Evolutionary conservation across 2,797 vertebrate genomes (phyloP), one percentile per base, ranked within the genome.

Genomic region (Furcifer pardalis): DNA sequence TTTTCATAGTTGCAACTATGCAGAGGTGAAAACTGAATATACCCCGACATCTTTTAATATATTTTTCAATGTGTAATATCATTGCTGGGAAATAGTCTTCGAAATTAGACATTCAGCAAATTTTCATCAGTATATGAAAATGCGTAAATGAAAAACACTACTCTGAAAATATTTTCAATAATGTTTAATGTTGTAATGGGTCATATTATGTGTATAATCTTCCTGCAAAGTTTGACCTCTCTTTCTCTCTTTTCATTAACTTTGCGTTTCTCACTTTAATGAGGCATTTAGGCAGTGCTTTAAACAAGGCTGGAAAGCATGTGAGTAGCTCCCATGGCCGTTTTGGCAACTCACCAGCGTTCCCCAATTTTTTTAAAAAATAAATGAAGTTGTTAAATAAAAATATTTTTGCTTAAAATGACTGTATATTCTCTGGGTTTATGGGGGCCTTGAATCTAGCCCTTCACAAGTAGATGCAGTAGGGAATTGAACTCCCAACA

Each of bases 41-140:
- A 84, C 5, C 62, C 23, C 25, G 12, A 17, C 46, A 10, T 7
- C n/a, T 25, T 75, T 86, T 77, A n/a, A 1, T 0, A 4, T 69
- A 0, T 80, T 73, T 84, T 85, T 56, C 66, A 73, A n/a, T 66
- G 46, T 40, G 65, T 40, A 52, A 19, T 0, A 0, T 59, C 82
- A 73, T 23, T 0, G 49, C 42, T 90, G 40, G 60, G 49, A 42
- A 63, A 71, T 72, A 88, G 74, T 0, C 59, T 40, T 44, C 44
- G 76, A 10, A 0, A 0, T 0, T 1, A 63, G 44, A 8, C 25
- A 68, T 13, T 52, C 35, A 40, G 49, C 46, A n/a, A 15, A 73
- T 17, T 52, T 63, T 59, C 44, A 76, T 82, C 60, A 13, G 30
- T 1, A 42, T 4, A 66, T 80, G 66, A 23, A 60, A 10, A 0